These are phyloP conservation scores for Euleptes europaea DNA, from an alignment of 2,113 vertebrate species.

Conservation along the genomic window DNA sequence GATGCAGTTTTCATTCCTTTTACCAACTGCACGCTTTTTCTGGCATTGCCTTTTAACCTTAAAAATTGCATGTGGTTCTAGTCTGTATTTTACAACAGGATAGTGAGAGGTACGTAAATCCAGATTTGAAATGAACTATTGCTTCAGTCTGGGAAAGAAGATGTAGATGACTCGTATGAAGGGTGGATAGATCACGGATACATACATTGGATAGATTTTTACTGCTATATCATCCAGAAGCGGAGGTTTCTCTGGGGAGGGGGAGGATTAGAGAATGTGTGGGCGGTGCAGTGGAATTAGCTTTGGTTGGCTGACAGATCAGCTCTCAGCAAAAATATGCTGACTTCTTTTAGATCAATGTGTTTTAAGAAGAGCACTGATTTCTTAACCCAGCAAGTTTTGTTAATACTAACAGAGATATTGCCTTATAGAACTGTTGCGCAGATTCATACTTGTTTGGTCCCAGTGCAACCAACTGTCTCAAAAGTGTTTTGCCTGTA, in stretches of 20 bases:
- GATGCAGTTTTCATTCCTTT: not conserved
- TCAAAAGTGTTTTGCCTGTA: not conserved
- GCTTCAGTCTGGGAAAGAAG: not conserved
- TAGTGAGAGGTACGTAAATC: not conserved
- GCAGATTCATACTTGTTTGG: constrained; percentile 44
- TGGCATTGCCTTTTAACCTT: not conserved
- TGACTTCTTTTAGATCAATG: constrained; percentile 74
- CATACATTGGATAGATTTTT: not conserved
- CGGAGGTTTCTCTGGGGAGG: constrained; percentile 67
- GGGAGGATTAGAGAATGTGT: constrained; percentile 61
- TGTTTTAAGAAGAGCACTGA: constrained; percentile 73
- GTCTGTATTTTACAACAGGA: accelerated
- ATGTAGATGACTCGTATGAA: constrained; percentile 19
- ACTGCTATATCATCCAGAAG: constrained; percentile 20
- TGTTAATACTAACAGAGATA: constrained; percentile 76
- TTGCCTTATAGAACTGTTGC: constrained; percentile 66
- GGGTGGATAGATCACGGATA: constrained; percentile 62
- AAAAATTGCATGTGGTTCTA: not conserved
- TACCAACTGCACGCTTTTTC: not conserved
- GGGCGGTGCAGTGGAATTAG: constrained; percentile 57
- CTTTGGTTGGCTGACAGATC: constrained; percentile 70
- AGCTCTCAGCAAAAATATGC: constrained; percentile 63
- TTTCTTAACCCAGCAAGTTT: constrained; percentile 77
- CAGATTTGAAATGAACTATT: not conserved
- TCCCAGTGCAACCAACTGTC: constrained; percentile 68